Evolutionary conservation across 2,888 invertebrate species (phyloP).

Genomic region (Muscina levida): DNA sequence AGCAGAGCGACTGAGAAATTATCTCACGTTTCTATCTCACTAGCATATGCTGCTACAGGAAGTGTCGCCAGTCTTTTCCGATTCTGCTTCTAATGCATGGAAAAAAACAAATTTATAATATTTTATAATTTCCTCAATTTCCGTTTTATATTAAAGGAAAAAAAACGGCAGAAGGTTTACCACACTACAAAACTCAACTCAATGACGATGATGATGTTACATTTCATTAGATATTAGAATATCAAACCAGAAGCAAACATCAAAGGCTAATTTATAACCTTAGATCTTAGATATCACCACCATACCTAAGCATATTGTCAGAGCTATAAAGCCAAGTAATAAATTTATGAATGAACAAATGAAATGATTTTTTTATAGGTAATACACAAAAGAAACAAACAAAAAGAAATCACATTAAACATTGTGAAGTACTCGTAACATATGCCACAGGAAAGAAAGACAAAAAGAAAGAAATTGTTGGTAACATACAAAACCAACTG

Average conservation of each 20-base stretch:
- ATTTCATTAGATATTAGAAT: conserved; percentile 50
- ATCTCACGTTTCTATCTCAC: too few relatives aligned
- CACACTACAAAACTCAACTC: neutral
- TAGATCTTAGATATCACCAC: conserved; percentile 35
- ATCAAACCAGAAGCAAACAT: neutral
- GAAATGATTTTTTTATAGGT: conserved; percentile 37
- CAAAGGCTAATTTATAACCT: conserved; percentile 36
- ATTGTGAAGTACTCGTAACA: conserved; percentile 32
- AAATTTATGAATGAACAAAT: conserved; percentile 62
- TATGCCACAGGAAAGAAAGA: conserved; percentile 40
- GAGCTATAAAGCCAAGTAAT: conserved; percentile 1
- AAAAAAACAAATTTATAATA: conserved; percentile 31
- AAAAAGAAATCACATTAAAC: conserved; percentile 37
- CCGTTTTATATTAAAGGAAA: conserved; percentile 40
- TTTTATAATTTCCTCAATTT: conserved; percentile 56
- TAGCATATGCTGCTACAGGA: conserved; percentile 21
- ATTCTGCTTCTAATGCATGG: neutral
- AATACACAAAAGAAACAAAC: conserved; percentile 24
- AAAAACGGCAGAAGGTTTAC: too few relatives aligned
- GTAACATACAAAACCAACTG: too few relatives aligned
- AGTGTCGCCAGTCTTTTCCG: conserved; percentile 40
- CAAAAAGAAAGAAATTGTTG: conserved; percentile 21
- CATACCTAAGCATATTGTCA: conserved; percentile 63
- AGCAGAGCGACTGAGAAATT: too few relatives aligned
- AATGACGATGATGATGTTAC: conserved; percentile 22